phyloP scores from a whole-genome alignment of 2,113 vertebrate species.

The Megaceryle maxima region DNA sequence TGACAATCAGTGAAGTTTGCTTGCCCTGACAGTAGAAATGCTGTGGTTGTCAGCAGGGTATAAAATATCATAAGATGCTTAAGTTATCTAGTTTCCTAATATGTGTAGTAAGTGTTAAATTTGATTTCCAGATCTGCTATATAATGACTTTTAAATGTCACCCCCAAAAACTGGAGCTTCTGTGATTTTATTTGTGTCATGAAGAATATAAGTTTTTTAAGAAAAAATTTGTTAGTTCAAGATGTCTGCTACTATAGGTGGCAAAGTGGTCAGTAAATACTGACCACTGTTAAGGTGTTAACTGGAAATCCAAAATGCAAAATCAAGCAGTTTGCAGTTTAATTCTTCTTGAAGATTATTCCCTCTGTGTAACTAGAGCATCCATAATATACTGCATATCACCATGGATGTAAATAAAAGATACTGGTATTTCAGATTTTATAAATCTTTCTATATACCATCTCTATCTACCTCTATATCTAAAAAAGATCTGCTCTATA shows the following conservation, averaged over 20 bases:
- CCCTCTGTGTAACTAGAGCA: not conserved
- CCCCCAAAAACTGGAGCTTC: not conserved
- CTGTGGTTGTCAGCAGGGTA: not conserved
- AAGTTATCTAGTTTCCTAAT: not conserved
- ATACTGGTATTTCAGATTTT: not conserved
- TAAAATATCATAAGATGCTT: not conserved
- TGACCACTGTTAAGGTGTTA: not conserved
- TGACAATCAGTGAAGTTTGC: not conserved
- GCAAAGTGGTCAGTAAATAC: not conserved
- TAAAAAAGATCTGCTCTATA: not conserved
- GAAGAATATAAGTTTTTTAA: not conserved
- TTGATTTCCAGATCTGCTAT: not conserved
- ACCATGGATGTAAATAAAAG: not conserved
- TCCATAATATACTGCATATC: not conserved
- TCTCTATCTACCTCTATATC: not conserved
- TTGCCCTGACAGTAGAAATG: not conserved
- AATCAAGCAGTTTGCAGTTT: not conserved
- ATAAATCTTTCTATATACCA: not conserved
- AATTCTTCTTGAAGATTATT: not conserved
- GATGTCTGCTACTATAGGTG: not conserved
- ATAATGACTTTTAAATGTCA: not conserved
- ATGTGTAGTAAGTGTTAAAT: not conserved
- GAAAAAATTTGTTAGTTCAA: not conserved
- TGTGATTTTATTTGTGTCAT: not conserved
- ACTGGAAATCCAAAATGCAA: not conserved